Evolutionary conservation across 2,888 invertebrate genomes (phyloP).

Genomic region (Artemia sinica): DNA sequence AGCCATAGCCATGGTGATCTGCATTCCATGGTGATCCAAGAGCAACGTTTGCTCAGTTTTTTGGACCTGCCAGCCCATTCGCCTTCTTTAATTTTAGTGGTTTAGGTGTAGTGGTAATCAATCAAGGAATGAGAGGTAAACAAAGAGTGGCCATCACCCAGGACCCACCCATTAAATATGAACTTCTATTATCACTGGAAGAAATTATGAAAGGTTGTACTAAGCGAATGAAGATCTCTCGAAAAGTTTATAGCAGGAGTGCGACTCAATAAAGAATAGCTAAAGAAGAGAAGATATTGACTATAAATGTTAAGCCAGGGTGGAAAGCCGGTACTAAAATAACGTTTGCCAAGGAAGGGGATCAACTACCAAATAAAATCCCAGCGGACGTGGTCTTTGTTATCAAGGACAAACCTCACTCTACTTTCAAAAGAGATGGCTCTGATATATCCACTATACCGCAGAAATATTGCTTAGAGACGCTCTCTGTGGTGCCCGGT

Average conservation of each 20-base stretch:
- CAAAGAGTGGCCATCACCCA: conserved; percentile 44
- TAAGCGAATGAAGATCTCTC: conserved; percentile 97
- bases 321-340: conserved; percentile 98
- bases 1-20: no score
- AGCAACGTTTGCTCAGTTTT: conserved; percentile 94
- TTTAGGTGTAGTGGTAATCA: no score
- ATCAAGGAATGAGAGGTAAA: conserved; percentile 49
- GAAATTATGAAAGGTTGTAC: conserved; percentile 83
- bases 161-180: conserved; percentile 79
- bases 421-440: conserved; percentile 78
- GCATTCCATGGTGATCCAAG: conserved; percentile 87
- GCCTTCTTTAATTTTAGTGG: no score
- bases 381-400: conserved; percentile 94
- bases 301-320: conserved; percentile 87
- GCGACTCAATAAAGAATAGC: conserved; percentile 44
- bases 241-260: conserved; percentile 49
- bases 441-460: conserved; percentile 73
- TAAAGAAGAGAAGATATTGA: conserved; percentile 83
- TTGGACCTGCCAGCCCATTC: no score
- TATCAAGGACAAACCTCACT: conserved; percentile 82
- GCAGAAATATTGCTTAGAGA: conserved; percentile 71
- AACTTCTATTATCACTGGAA: conserved; percentile 76
- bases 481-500: conserved; percentile 71
- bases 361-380: conserved; percentile 76
- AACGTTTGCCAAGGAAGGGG: conserved; percentile 90